Evolutionary conservation across 1,140 invertebrate genomes (phyloP).

Genomic region (Sesamia nonagrioides): DNA sequence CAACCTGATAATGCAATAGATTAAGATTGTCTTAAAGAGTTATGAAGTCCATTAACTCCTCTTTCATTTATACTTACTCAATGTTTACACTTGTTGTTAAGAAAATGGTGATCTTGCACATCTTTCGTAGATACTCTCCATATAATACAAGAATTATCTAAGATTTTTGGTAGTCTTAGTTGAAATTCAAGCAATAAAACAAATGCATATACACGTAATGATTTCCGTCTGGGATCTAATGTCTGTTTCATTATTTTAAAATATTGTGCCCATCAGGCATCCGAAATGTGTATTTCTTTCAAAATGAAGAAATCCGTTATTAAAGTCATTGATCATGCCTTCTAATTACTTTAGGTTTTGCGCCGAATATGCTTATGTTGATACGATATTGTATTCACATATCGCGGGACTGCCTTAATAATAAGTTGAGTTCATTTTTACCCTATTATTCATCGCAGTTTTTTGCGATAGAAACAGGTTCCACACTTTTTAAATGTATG

Average conservation of each 20-base stretch:
- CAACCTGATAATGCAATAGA: conserved; percentile 22
- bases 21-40: not conserved
- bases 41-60: not conserved
- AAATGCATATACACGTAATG: conserved; percentile 35
- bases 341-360: conserved; percentile 36
- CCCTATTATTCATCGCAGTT: conserved; percentile 31
- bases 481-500: conserved; percentile 22
- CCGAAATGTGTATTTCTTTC: conserved; percentile 30
- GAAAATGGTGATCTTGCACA: conserved; percentile 8
- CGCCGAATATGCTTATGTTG: not conserved
- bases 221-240: conserved; percentile 35
- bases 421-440: not conserved
- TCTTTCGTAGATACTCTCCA: not conserved
- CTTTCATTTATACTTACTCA: not conserved
- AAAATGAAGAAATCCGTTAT: conserved; percentile 26
- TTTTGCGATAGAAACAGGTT: conserved; percentile 29
- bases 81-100: not conserved
- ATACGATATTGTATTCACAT: conserved; percentile 22
- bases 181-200: conserved; percentile 23
- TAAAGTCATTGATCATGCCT: conserved; percentile 21
- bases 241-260: conserved; percentile 37
- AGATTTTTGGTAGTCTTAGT: not conserved
- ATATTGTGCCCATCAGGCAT: conserved; percentile 33
- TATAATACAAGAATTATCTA: conserved; percentile 16
- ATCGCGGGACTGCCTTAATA: not conserved